Evolutionary conservation across 2,888 invertebrate species (phyloP).

Genomic region (Fragum sueziense): DNA sequence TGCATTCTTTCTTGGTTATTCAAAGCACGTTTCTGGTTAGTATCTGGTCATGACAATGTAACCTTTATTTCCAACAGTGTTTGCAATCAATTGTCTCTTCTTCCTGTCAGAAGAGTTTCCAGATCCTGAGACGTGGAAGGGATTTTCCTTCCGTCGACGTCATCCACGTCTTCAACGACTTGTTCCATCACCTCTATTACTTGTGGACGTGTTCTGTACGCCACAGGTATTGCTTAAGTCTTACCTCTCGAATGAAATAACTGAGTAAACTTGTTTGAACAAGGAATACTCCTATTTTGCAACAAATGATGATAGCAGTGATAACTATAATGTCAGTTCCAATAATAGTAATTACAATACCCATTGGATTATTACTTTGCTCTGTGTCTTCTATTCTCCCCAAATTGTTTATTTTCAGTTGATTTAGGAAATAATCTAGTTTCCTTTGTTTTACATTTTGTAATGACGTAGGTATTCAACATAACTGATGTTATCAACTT

Average conservation of each 20-base stretch:
- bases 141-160: background rate
- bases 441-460: background rate
- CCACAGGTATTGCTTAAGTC: background rate
- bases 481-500: background rate
- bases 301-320: background rate
- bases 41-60: background rate
- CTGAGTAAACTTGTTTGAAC: background rate
- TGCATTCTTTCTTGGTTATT: background rate
- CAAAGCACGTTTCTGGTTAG: background rate
- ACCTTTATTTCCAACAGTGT: background rate
- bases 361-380: background rate
- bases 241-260: background rate
- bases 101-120: background rate
- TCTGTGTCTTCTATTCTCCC: background rate
- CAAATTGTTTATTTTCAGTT: background rate
- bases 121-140: background rate
- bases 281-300: background rate
- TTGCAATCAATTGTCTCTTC: background rate
- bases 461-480: background rate
- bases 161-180: background rate
- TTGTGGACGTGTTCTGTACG: background rate
- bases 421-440: background rate
- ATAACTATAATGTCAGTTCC: background rate
- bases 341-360: background rate
- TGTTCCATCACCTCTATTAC: conserved; percentile 5